phyloP scores from a whole-genome alignment of 1,140 invertebrate genomes.

The Neodiprion pinetum region DNA sequence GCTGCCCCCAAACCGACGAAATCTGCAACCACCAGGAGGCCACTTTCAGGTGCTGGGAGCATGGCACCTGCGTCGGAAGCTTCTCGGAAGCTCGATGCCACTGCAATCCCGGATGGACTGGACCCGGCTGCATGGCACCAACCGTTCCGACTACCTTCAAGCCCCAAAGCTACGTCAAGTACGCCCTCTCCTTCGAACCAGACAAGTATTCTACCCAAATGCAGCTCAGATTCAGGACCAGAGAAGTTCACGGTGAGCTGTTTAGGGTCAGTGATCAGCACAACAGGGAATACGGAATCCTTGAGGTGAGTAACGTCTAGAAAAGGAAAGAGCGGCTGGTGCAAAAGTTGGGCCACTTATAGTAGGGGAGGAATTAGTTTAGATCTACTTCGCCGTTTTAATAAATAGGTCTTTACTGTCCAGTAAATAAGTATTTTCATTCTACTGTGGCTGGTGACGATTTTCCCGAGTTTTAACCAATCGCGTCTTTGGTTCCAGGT shows the following conservation, averaged over 20 bases:
- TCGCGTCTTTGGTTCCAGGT: constrained; percentile 62
- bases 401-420: background rate
- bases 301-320: constrained; percentile 71
- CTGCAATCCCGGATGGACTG: constrained; percentile 91
- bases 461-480: constrained; percentile 3
- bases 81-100: constrained; percentile 88
- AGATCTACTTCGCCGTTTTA: background rate
- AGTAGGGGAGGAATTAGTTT: background rate
- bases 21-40: constrained; percentile 83
- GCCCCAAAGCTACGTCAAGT: constrained; percentile 93
- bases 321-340: background rate
- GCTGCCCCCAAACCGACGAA: constrained; percentile 90
- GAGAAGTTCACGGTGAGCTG: constrained; percentile 90
- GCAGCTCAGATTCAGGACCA: constrained; percentile 90
- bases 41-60: constrained; percentile 85
- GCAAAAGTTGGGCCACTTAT: background rate
- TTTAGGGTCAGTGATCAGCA: constrained; percentile 94
- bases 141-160: constrained; percentile 91
- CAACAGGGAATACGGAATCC: constrained; percentile 91
- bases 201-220: constrained; percentile 91
- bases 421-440: background rate
- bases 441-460: background rate
- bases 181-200: constrained; percentile 92
- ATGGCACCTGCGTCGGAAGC: constrained; percentile 92
- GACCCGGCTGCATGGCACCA: constrained; percentile 82